Conservation (phyloP, 2,888 invertebrate genomes). For the Aphidius colemani region DNA sequence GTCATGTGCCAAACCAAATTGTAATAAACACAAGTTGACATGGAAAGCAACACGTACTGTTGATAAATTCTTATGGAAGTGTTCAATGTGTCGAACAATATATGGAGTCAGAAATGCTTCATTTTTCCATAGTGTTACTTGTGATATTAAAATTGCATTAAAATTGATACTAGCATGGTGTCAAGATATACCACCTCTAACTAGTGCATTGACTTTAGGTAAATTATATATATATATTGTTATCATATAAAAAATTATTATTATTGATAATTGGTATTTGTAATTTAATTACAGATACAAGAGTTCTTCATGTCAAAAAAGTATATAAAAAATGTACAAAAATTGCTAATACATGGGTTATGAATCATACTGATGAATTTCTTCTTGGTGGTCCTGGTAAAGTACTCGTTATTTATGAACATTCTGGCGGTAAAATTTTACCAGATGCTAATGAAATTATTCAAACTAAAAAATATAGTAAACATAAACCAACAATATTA, state of each 20-base stretch:
- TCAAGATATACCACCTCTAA: conserved; percentile 65
- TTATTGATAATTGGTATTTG: too few species aligned
- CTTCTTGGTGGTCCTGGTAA: conserved; percentile 66
- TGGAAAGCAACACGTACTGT: conserved; percentile 63
- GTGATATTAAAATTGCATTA: conserved; percentile 66
- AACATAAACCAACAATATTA: conserved; percentile 66
- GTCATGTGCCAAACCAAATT: conserved; percentile 56
- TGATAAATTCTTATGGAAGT: conserved; percentile 64
- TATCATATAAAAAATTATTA: too few species aligned
- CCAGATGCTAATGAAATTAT: conserved; percentile 62
- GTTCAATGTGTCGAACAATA: conserved; percentile 58
- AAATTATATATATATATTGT: too few species aligned
- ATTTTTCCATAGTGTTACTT: conserved; percentile 68
- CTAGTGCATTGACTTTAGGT: conserved; percentile 66
- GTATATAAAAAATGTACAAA: conserved; percentile 67
- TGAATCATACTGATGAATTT: conserved; percentile 61
- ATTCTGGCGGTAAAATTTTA: conserved; percentile 66
- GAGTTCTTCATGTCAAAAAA: conserved; percentile 63
- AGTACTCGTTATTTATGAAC: conserved; percentile 70
- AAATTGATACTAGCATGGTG: conserved; percentile 71
- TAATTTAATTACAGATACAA: conserved; percentile 61
- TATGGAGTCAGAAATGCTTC: conserved; percentile 63
- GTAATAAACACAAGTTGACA: conserved; percentile 57
- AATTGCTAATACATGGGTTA: conserved; percentile 61
- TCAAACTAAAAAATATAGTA: conserved; percentile 61